Percentiles rank a stretch among this genome's conserved stretches.
Evolutionary conservation across 2,888 invertebrate species (phyloP).

Genomic region (Notodonta dromedarius): DNA sequence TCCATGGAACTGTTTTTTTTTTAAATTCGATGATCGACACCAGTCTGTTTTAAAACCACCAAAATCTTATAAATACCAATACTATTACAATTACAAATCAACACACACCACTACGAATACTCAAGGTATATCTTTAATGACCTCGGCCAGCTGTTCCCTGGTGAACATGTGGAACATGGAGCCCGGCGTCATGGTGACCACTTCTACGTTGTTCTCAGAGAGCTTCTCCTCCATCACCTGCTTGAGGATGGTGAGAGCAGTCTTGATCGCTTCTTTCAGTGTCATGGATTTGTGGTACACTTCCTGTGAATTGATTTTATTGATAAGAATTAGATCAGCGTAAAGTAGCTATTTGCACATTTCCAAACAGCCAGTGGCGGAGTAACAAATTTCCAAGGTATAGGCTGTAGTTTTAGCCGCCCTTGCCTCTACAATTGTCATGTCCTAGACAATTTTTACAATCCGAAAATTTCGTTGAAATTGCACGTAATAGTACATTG

Average conservation of each 20-base stretch:
- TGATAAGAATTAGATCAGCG: too few relatives aligned
- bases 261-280: constrained; percentile 95
- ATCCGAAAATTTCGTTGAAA: too few relatives aligned
- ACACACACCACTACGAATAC: constrained; percentile 24
- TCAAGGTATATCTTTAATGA: constrained; percentile 90
- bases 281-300: constrained; percentile 94
- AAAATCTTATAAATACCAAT: background rate
- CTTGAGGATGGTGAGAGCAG: constrained; percentile 96
- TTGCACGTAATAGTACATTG: too few relatives aligned
- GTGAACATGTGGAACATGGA: constrained; percentile 94
- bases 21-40: too few relatives aligned
- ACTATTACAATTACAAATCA: constrained; percentile 22
- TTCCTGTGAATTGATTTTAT: constrained; percentile 70
- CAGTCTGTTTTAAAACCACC: too few relatives aligned
- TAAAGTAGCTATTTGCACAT: too few relatives aligned
- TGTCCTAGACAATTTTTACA: too few relatives aligned
- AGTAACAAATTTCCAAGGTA: too few relatives aligned
- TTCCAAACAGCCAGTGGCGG: too few relatives aligned
- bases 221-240: constrained; percentile 99
- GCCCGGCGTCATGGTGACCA: constrained; percentile 95
- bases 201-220: constrained; percentile 98
- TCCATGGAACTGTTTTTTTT: too few relatives aligned
- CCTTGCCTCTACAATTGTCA: too few relatives aligned
- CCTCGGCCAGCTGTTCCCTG: constrained; percentile 95
- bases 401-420: too few relatives aligned